phyloP scores from a whole-genome alignment of 2,888 invertebrate species.

The Empis livida region DNA sequence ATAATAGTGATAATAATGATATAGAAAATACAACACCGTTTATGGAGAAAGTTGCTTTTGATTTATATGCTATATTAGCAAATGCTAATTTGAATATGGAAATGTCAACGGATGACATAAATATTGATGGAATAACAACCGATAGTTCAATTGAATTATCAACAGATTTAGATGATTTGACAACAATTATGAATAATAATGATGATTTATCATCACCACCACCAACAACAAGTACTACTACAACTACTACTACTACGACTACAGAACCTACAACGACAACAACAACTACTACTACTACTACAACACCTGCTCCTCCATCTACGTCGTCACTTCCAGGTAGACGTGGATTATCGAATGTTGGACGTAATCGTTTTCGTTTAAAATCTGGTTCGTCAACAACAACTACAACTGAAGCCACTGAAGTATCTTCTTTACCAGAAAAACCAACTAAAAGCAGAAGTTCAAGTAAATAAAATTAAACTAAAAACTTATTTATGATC shows the following conservation, averaged over 20 bases:
- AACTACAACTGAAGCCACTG: slow-evolving; percentile 35
- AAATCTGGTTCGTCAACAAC: slow-evolving; percentile 35
- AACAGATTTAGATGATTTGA: slow-evolving; percentile 26
- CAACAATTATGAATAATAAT: slow-evolving; percentile 35
- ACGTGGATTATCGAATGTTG: slow-evolving; percentile 21
- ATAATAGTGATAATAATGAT: slow-evolving; percentile 17
- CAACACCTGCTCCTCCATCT: slow-evolving; percentile 33
- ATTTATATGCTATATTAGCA: slow-evolving; percentile 66
- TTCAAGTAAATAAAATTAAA: slow-evolving; percentile 14
- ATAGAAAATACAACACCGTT: slow-evolving; percentile 42
- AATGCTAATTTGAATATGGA: slow-evolving; percentile 47
- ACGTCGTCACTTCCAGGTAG: slow-evolving; percentile 26
- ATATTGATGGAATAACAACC: slow-evolving; percentile 25
- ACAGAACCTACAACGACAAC: slow-evolving; percentile 37
- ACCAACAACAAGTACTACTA: slow-evolving; percentile 39
- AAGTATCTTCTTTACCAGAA: slow-evolving; percentile 18
- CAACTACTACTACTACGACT: slow-evolving; percentile 43
- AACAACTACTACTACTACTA: slow-evolving; percentile 37
- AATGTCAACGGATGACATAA: slow-evolving; percentile 30
- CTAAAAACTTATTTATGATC: not conserved
- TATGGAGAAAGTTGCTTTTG: slow-evolving; percentile 72
- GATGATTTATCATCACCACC: slow-evolving; percentile 39
- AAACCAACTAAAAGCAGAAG: slow-evolving; percentile 25
- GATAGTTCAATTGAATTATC: slow-evolving; percentile 21
- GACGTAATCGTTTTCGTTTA: slow-evolving; percentile 32